Conservation (phyloP, 2,888 invertebrate species). For the Tiliacea aurago region DNA sequence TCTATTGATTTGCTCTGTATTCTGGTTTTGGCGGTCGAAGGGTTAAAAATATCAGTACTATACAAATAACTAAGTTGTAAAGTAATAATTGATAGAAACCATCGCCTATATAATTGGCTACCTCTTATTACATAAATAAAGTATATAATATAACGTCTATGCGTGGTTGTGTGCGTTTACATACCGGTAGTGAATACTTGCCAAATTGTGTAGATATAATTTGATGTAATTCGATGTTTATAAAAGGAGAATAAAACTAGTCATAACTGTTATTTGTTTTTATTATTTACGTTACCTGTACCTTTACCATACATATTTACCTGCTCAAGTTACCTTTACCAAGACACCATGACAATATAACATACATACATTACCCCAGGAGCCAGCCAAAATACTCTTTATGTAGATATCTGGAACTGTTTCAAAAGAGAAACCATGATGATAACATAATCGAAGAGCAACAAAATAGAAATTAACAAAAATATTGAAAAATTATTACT, state of each 20-base stretch:
- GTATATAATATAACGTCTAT: conserved; percentile 52
- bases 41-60: conserved; percentile 31
- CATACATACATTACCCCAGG: conserved; percentile 29
- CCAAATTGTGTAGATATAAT: conserved; percentile 80
- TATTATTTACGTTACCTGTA: conserved; percentile 53
- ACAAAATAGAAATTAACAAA: conserved; percentile 23
- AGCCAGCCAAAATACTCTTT: neutral
- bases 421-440: conserved; percentile 2
- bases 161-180: conserved; percentile 71
- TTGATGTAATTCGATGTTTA: conserved; percentile 85
- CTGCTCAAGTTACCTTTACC: conserved; percentile 4
- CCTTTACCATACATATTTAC: neutral
- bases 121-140: conserved; percentile 60
- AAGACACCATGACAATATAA: neutral
- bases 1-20: neutral
- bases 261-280: conserved; percentile 76
- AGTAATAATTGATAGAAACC: conserved; percentile 20
- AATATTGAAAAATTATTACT: neutral
- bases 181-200: conserved; percentile 78
- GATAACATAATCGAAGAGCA: neutral
- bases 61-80: conserved; percentile 6
- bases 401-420: conserved; percentile 20
- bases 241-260: conserved; percentile 84
- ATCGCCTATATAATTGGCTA: conserved; percentile 66
- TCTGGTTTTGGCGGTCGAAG: conserved; percentile 20